Evolutionary conservation across 2,797 vertebrate genomes (phyloP).

Genomic region (Lithobates pipiens): DNA sequence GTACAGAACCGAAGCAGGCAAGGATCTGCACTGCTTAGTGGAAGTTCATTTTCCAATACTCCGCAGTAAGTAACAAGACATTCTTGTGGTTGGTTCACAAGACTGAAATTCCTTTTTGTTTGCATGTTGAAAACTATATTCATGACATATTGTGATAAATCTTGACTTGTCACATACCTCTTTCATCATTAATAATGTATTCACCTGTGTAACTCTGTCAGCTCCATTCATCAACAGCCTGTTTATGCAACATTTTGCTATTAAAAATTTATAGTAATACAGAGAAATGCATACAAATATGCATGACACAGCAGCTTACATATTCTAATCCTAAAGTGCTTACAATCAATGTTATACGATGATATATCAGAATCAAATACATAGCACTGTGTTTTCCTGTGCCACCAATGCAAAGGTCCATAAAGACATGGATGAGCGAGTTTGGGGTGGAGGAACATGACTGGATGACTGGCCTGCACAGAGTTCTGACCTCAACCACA

Average conservation of each 20-base stretch:
- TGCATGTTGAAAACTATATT: background rate
- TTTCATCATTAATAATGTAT: background rate
- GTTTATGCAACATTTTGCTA: background rate
- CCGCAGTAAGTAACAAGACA: background rate
- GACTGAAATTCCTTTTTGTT: background rate
- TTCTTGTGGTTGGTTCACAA: background rate
- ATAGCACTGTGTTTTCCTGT: too few relatives aligned
- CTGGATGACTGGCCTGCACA: too few relatives aligned
- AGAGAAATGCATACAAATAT: background rate
- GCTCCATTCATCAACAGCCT: background rate
- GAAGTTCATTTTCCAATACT: background rate
- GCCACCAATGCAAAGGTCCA: too few relatives aligned
- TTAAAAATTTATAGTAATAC: background rate
- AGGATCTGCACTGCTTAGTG: background rate
- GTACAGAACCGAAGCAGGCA: background rate
- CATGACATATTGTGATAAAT: background rate
- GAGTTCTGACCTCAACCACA: too few relatives aligned
- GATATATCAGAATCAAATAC: too few relatives aligned
- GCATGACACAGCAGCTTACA: background rate
- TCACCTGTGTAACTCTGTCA: background rate
- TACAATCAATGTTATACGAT: background rate
- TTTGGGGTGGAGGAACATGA: too few relatives aligned
- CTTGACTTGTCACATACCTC: background rate
- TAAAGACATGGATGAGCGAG: too few relatives aligned
- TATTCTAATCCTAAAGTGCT: background rate